Base-by-base conservation (phyloP, 2,888 invertebrate species). In the Lycocerus yunnanus region DNA sequence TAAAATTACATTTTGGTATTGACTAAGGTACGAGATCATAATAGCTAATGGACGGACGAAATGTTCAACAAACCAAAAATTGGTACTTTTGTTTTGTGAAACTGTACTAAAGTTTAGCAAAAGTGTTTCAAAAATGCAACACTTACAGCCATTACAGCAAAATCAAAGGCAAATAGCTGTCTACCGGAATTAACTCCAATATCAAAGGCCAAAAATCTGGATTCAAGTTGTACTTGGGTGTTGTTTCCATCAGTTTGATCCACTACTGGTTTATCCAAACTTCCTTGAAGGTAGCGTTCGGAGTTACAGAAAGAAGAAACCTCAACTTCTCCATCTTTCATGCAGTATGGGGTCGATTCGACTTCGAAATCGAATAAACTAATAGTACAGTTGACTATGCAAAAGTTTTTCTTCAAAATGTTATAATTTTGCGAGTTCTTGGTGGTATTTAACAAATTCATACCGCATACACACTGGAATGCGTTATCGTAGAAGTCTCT, bases 401-500 rank as follows among this genome's bases (percentile, higher is more conserved):
- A 75, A 16, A 20, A 75, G 24, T 75, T 75, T 11, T 68, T 68
- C 43, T 70, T 75, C 15, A 75, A 59, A 68, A 75, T 75, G 11
- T 73, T 72, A 16, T 70, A 73, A 69, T 72, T 70, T 16, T n/a
- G 15, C 9, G 72, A 75, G 63, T 70, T 13, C 3, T 18, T 69
- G 4, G 68, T 58, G 0, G 24, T 15, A n/a, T 75, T 70, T 3
- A 72, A 24, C 21, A 75, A 68, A 63, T 72, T 60, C 67, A 67
- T 70, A 11, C 67, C 63, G 27, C 75, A 75, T 8, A n/a, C 13
- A 60, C 75, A 75, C 1, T 14, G 14, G 15, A 75, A 75, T 5
- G 61, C 6, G 16, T 75, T 75, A 63, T 68, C 63, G 21, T 75
- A 66, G 15, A 75, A 72, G 65, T 75, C 75, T 63, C 70, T 75